phyloP scores from a whole-genome alignment of 2,888 invertebrate genomes.

The Chelonus formosanus region DNA sequence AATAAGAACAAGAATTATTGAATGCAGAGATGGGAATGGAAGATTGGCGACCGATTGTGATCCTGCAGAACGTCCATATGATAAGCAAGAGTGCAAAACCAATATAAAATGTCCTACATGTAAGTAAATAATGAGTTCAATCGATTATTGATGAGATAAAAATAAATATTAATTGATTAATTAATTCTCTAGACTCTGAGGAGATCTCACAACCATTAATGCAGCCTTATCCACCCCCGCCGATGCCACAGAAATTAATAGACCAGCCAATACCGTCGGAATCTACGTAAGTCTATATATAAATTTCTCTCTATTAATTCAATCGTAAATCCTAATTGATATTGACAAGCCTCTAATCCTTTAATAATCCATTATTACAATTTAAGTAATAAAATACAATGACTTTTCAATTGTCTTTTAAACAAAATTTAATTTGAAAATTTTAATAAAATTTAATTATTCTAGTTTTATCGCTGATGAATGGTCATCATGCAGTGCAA shows the following conservation, averaged over 20 bases:
- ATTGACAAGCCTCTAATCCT: not conserved
- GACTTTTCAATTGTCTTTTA: no score
- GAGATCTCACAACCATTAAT: slow-evolving; percentile 63
- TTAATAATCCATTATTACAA: no score
- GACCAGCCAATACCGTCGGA: slow-evolving; percentile 79
- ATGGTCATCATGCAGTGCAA: slow-evolving; percentile 92
- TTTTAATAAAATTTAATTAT: not conserved
- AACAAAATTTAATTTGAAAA: no score
- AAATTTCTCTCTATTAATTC: slow-evolving; percentile 4
- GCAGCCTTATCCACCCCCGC: slow-evolving; percentile 75
- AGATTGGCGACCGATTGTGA: slow-evolving; percentile 70
- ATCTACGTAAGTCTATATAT: slow-evolving; percentile 74
- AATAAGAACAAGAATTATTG: slow-evolving; percentile 81
- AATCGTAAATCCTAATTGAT: not conserved
- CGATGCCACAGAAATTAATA: slow-evolving; percentile 75
- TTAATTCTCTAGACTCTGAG: slow-evolving; percentile 48
- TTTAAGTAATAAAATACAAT: no score
- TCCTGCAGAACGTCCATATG: slow-evolving; percentile 73
- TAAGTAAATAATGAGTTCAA: slow-evolving; percentile 46
- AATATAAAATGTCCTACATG: slow-evolving; percentile 75
- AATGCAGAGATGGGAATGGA: slow-evolving; percentile 73
- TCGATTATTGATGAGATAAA: not conserved
- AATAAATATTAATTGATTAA: slow-evolving; percentile 3
- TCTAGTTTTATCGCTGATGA: slow-evolving; percentile 86
- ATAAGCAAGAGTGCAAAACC: slow-evolving; percentile 78